Conservation (phyloP, 2,797 vertebrate genomes). For the Semotilus atromaculatus region DNA sequence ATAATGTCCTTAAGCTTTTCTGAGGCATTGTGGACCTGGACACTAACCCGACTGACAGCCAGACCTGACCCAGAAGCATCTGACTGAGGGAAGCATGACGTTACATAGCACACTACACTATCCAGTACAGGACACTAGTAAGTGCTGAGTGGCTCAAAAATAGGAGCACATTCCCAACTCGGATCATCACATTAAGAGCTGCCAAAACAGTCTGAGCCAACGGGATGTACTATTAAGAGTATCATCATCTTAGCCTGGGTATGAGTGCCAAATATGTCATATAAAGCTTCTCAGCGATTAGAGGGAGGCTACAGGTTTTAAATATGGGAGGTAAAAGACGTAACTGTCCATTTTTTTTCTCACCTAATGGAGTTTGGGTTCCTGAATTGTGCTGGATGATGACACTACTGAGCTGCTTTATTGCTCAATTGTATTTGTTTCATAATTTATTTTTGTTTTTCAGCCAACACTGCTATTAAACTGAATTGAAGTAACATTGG, state of each 20-base stretch:
- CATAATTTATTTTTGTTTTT: background rate
- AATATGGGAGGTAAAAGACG: constrained; percentile 64
- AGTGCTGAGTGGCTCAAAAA: constrained; percentile 44
- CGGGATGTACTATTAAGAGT: constrained; percentile 44
- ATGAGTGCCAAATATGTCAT: constrained; percentile 69
- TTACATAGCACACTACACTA: constrained; percentile 41
- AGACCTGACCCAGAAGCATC: constrained; percentile 51
- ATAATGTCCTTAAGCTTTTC: constrained; percentile 40
- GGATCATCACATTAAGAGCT: constrained; percentile 64
- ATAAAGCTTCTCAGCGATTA: constrained; percentile 64
- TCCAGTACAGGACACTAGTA: constrained; percentile 53
- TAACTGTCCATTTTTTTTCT: constrained; percentile 53
- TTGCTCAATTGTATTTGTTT: background rate
- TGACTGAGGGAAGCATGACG: constrained; percentile 50
- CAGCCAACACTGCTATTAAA: background rate
- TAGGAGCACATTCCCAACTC: constrained; percentile 57
- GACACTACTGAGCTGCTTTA: background rate
- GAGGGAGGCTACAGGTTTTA: constrained; percentile 60
- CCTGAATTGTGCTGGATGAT: background rate
- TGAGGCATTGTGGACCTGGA: constrained; percentile 44
- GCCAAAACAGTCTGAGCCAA: constrained; percentile 60
- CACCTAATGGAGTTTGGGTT: background rate
- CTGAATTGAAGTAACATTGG: background rate
- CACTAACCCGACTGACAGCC: constrained; percentile 58
- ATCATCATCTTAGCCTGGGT: constrained; percentile 50